Percentiles rank a stretch among this genome's conserved stretches.
phyloP scores from a whole-genome alignment of 1,140 invertebrate species.

The Chrysomallon squamiferum region DNA sequence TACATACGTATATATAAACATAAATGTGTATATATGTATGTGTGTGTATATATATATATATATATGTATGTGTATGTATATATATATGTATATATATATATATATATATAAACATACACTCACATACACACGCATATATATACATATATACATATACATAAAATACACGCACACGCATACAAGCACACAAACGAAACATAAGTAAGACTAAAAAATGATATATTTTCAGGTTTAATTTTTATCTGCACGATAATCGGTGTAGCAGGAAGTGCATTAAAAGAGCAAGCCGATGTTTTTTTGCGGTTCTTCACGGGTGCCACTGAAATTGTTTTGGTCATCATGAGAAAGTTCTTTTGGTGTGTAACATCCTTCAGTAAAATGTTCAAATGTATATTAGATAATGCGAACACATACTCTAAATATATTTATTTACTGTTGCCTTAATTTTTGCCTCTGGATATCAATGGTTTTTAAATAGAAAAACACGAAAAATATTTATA shows the following conservation, averaged over 20 bases:
- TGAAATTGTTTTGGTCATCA: constrained; percentile 35
- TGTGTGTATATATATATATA: too few relatives aligned
- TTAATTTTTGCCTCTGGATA: too few relatives aligned
- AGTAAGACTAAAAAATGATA: too few relatives aligned
- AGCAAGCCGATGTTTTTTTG: constrained; percentile 50
- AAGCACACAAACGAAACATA: not conserved
- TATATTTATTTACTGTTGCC: too few relatives aligned
- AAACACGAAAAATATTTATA: too few relatives aligned
- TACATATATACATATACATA: not conserved
- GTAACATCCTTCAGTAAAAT: too few relatives aligned
- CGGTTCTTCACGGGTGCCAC: constrained; percentile 33
- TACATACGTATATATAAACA: too few relatives aligned
- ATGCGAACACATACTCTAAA: too few relatives aligned
- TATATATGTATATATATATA: too few relatives aligned
- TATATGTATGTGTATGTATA: not conserved
- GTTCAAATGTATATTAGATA: too few relatives aligned
- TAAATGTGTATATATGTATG: too few relatives aligned
- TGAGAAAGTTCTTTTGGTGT: constrained; percentile 43
- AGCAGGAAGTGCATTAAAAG: constrained; percentile 87
- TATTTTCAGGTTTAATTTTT: constrained; percentile 35
- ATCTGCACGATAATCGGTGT: constrained; percentile 45
- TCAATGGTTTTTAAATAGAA: too few relatives aligned
- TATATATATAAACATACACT: not conserved
- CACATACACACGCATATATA: not conserved
- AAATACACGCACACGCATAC: not conserved